These are phyloP conservation scores for Sminthurides bifidus DNA, from an alignment of 1,140 invertebrate genomes.

Conservation along the genomic window DNA sequence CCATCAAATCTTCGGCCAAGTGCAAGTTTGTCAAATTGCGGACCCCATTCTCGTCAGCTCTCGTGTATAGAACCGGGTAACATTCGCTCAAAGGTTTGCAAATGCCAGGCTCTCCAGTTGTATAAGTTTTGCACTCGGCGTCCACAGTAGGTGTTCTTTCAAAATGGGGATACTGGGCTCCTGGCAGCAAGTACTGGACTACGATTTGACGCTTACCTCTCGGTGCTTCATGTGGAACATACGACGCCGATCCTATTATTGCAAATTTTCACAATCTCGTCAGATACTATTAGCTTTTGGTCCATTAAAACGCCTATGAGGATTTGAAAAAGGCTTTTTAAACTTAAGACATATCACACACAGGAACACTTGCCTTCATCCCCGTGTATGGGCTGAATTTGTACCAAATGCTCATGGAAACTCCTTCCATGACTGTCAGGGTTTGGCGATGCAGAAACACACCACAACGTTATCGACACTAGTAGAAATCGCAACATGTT, in stretches of 20 bases:
- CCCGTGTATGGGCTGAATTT: too few species aligned
- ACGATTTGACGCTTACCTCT: too few species aligned
- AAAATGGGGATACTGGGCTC: background rate
- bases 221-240: too few species aligned
- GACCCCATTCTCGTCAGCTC: background rate
- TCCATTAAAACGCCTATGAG: background rate
- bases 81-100: background rate
- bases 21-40: background rate
- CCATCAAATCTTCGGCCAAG: background rate
- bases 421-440: too few species aligned
- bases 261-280: background rate
- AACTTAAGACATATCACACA: background rate
- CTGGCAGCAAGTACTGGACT: background rate
- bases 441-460: too few species aligned
- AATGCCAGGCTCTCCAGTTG: background rate
- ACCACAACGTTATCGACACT: too few species aligned
- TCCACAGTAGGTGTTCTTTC: too few species aligned
- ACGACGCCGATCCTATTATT: background rate
- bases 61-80: background rate
- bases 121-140: background rate
- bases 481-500: too few species aligned
- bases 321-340: background rate
- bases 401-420: too few species aligned
- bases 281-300: background rate
- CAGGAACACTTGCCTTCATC: too few species aligned